These are phyloP conservation scores for Anarrhichthys ocellatus DNA, from an alignment of 2,113 vertebrate species.

Conservation along the genomic window DNA sequence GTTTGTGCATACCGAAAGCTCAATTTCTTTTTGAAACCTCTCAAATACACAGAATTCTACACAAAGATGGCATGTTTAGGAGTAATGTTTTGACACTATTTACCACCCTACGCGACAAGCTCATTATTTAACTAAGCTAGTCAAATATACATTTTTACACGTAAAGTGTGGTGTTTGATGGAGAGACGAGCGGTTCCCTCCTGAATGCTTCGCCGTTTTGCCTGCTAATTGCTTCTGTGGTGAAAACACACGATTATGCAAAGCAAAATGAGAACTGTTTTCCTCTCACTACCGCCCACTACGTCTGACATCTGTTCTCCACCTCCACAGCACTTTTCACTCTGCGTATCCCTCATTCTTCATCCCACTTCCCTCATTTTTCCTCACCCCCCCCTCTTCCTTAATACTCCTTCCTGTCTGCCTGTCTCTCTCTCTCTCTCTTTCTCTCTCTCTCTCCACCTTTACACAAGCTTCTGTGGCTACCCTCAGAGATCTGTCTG, in stretches of 20 bases:
- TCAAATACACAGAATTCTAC: not conserved
- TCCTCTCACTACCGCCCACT: conserved; percentile 58
- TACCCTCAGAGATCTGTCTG: conserved; percentile 67
- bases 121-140: not conserved
- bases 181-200: conserved; percentile 1
- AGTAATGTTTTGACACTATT: not conserved
- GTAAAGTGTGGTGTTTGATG: conserved; percentile 26
- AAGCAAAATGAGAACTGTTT: conserved; percentile 48
- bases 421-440: not conserved
- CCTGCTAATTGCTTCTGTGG: conserved; percentile 1
- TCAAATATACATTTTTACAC: conserved; percentile 6
- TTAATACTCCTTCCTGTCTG: not conserved
- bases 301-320: conserved; percentile 62
- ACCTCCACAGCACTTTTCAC: conserved; percentile 43
- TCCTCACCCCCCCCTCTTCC: conserved; percentile 18
- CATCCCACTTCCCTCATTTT: conserved; percentile 20
- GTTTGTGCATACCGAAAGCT: conserved; percentile 55
- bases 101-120: not conserved
- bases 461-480: conserved; percentile 44
- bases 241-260: conserved; percentile 44
- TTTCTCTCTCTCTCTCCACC: conserved; percentile 1
- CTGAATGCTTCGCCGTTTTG: not conserved
- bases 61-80: not conserved
- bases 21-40: conserved; percentile 42
- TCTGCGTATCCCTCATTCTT: conserved; percentile 43